Percentiles rank a stretch among this genome's conserved stretches.
Evolutionary conservation across 2,888 invertebrate genomes (phyloP).

Genomic region (Acrobasis suavella): DNA sequence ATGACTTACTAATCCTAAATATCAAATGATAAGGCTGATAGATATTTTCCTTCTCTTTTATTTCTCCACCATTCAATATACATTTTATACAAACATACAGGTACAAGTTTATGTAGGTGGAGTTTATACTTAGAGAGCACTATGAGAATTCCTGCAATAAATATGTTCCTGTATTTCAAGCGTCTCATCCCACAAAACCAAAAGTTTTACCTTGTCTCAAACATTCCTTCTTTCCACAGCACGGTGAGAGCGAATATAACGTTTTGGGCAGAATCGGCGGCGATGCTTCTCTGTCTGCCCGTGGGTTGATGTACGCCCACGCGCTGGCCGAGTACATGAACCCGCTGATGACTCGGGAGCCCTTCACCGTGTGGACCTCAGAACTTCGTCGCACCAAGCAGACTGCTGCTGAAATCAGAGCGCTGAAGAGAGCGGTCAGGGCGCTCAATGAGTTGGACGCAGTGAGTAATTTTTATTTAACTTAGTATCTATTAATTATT

Average conservation of each 20-base stretch:
- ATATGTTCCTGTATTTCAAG: no score
- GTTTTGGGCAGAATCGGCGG: conserved; percentile 95
- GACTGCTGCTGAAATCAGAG: conserved; percentile 90
- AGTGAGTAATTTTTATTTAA: conserved; percentile 75
- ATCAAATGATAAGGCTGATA: background rate
- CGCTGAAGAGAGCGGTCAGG: conserved; percentile 91
- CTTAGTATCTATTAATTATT: no score
- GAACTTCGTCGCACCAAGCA: conserved; percentile 94
- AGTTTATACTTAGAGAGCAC: no score
- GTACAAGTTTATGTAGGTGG: no score
- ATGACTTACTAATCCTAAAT: background rate
- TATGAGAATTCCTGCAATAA: no score
- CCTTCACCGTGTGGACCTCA: conserved; percentile 94
- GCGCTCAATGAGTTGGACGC: conserved; percentile 97
- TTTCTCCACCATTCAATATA: background rate
- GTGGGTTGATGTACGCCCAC: conserved; percentile 90
- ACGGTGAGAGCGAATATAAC: conserved; percentile 97
- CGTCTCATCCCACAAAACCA: background rate
- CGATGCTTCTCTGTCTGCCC: conserved; percentile 91
- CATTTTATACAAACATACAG: no score
- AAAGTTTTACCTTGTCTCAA: background rate
- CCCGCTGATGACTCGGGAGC: conserved; percentile 83
- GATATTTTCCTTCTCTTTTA: background rate
- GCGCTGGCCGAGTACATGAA: conserved; percentile 88
- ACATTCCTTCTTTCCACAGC: conserved; percentile 75